phyloP scores from a whole-genome alignment of 2,113 vertebrate species.

The Pseudorhombus dupliciocellatus region DNA sequence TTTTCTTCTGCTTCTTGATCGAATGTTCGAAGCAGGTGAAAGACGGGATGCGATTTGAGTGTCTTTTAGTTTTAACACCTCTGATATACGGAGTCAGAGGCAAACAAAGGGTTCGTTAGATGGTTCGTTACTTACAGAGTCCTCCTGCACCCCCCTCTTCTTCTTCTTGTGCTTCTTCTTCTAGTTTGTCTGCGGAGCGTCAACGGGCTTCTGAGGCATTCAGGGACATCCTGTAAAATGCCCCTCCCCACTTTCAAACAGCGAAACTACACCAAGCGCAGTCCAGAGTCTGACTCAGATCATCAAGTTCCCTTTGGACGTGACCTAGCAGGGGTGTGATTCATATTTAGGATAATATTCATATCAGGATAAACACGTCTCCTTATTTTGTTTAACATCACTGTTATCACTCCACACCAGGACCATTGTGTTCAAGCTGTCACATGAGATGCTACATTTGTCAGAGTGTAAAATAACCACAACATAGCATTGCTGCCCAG shows the following conservation, averaged over 20 bases:
- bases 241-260: background rate
- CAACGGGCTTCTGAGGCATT: slow-evolving; percentile 31
- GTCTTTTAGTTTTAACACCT: background rate
- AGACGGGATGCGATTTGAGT: background rate
- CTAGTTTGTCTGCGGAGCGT: background rate
- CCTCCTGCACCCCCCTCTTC: background rate
- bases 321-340: background rate
- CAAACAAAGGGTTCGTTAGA: no score
- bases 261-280: no score
- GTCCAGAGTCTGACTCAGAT: no score
- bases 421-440: no score
- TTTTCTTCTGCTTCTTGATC: background rate
- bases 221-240: slow-evolving; percentile 9
- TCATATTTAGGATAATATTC: background rate
- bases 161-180: background rate
- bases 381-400: no score
- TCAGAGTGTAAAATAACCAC: no score
- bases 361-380: background rate
- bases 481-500: no score
- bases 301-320: background rate
- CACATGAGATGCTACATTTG: no score
- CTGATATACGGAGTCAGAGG: background rate
- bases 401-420: no score
- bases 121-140: slow-evolving; percentile 36
- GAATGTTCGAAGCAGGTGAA: no score